These are phyloP conservation scores for Wasmannia auropunctata DNA, from an alignment of 1,140 invertebrate genomes.

Conservation along the genomic window DNA sequence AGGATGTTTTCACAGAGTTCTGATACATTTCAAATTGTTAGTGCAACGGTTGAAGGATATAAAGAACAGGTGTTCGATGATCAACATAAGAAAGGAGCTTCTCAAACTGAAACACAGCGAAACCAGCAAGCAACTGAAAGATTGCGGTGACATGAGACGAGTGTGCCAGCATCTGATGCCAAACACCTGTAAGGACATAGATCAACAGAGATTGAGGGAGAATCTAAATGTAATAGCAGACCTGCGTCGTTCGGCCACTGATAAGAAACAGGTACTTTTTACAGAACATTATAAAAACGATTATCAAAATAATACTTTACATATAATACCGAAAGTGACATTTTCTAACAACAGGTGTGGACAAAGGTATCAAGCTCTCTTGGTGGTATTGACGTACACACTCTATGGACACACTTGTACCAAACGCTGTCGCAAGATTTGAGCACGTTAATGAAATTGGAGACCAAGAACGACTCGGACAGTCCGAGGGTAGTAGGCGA, in stretches of 20 bases:
- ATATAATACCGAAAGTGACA: background rate
- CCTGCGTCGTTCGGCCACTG: slow-evolving; percentile 73
- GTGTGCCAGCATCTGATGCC: slow-evolving; percentile 79
- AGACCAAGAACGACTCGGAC: slow-evolving; percentile 55
- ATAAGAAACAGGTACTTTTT: slow-evolving; percentile 76
- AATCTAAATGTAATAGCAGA: slow-evolving; percentile 75
- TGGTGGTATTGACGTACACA: slow-evolving; percentile 71
- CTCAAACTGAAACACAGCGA: slow-evolving; percentile 76
- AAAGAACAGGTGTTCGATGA: slow-evolving; percentile 28
- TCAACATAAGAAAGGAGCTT: slow-evolving; percentile 74
- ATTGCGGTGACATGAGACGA: slow-evolving; percentile 76
- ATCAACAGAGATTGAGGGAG: slow-evolving; percentile 71
- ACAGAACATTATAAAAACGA: background rate
- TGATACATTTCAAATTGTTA: slow-evolving; percentile 51
- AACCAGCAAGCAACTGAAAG: slow-evolving; percentile 71
- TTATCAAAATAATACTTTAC: background rate
- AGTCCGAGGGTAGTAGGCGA: slow-evolving; percentile 24
- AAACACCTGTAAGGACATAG: slow-evolving; percentile 68
- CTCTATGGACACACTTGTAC: slow-evolving; percentile 78
- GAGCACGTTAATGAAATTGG: slow-evolving; percentile 72
- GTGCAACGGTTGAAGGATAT: slow-evolving; percentile 71
- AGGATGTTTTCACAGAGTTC: background rate
- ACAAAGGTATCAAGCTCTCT: slow-evolving; percentile 73
- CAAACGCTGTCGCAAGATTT: slow-evolving; percentile 73
- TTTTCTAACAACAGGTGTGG: slow-evolving; percentile 73